Base-by-base conservation (phyloP, 2,113 vertebrate genomes). In the Trematocara unimaculatum region DNA sequence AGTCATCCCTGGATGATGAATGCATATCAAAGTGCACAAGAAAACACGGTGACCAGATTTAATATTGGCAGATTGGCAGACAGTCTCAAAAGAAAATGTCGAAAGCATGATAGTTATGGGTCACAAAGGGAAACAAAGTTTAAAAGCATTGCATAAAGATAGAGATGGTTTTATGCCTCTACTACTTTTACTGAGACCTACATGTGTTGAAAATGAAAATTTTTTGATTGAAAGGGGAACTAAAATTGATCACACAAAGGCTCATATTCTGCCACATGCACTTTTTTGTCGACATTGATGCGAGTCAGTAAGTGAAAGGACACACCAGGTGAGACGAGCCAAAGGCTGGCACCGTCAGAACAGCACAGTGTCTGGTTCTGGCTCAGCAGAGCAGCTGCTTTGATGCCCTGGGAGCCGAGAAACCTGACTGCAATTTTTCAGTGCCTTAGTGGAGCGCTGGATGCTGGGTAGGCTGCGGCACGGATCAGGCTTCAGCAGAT, bases 311-410 rank as follows among this genome's bases (percentile, higher is more conserved):
- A 86, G 88, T 49, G 81, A 84, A 72, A 86, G 70, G 84, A 84
- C 88, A 83, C 85, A 85, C 38, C 72, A 79, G 87, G 77, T 77
- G 84, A 90, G 81, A 91, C 26, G 78, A 87, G 87, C 89, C 84
- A 12, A 81, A 13, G 85, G 89, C 78, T 14, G 84, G 20, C 29
- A 7, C 54, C 80, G 88, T 97, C 95, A 97, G 91, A 97, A 96
- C 72, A 96, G 92, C 78, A 97, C 96, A 6, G 93, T 86, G n/a
- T 95, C 95, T 40, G 90, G 91, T 93, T 95, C 86, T 40, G 89
- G 84, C 84, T 90, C 93, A 87, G 92, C 87, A 79, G 86, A 94
- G 91, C 86, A 60, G 58, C 84, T 90, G 90, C 93, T 92, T 60
- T 87, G 93, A 89, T 92, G 90, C 81, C 94, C 91, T 54, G 47